These are phyloP conservation scores for Zygogramma bicolorata DNA, from an alignment of 2,888 invertebrate species.

Conservation along the genomic window DNA sequence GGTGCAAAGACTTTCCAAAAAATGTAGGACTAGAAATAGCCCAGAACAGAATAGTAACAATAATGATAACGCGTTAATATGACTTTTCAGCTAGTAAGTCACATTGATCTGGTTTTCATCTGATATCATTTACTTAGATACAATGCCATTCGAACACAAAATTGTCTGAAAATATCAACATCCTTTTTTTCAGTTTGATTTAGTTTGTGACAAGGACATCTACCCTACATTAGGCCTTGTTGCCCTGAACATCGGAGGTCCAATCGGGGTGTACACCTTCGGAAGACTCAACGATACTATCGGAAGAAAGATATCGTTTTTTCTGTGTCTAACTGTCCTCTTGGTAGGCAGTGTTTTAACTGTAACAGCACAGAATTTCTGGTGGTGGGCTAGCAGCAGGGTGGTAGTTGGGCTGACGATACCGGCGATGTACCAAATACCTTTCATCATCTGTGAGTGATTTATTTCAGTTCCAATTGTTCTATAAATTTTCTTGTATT, in stretches of 20 bases:
- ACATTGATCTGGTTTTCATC: too few relatives aligned
- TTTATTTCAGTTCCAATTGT: background rate
- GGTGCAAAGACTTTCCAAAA: too few relatives aligned
- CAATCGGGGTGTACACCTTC: conserved; percentile 90
- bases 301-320: conserved; percentile 88
- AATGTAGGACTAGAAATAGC: too few relatives aligned
- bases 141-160: too few relatives aligned
- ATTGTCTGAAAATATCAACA: too few relatives aligned
- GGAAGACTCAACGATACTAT: conserved; percentile 89
- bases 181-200: conserved; percentile 79
- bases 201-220: conserved; percentile 88
- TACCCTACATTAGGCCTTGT: conserved; percentile 90
- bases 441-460: conserved; percentile 90
- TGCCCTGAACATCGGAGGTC: conserved; percentile 88
- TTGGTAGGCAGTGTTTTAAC: conserved; percentile 84
- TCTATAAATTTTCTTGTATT: too few relatives aligned
- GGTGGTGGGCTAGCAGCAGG: conserved; percentile 86
- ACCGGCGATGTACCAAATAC: conserved; percentile 94
- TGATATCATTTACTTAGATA: too few relatives aligned
- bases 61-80: too few relatives aligned
- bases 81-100: too few relatives aligned
- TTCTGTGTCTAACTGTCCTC: conserved; percentile 85
- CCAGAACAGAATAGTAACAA: too few relatives aligned
- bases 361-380: conserved; percentile 82
- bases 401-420: conserved; percentile 90